Base-by-base conservation (phyloP, 2,888 invertebrate species). In the Trichogramma evanescens region DNA sequence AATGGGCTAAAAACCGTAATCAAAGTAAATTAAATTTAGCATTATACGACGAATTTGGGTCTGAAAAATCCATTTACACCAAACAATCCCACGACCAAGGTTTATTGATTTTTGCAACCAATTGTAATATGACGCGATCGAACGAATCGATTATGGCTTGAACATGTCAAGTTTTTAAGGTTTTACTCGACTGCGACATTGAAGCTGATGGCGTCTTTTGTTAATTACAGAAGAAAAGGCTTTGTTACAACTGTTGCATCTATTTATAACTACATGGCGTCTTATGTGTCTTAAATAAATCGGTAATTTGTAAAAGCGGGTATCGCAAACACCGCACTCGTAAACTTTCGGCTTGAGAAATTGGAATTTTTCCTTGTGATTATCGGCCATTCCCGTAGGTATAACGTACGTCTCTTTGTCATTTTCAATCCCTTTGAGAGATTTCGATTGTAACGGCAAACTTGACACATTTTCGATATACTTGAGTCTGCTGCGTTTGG, bases 291-390 rank as follows among this genome's bases (percentile, higher is more conserved):
- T 50, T 8, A 66, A 38, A 43, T 63, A 65, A 6, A 62, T 1
- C 4, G 40, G 64, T 40, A 58, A 50, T 42, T 63, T 59, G 56
- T 59, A 66, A 45, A 67, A 65, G 26, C 60, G 51, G 6, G 58
- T 66, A 3, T 54, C 26, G 45, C 67, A 66, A 41, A 56, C 65
- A 6, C 62, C 56, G 57, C 67, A 68, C 10, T 65, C 59, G 42
- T 64, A 62, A 0, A 66, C 44, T 5, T 54, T 54, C 1, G 67
- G 66, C 10, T 60, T 51, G 0, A 48, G 38, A 42, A 66, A 66
- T 7, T 58, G 44, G 10, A 54, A 56, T 0, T 60, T 56, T 5
- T 60, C 61, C 5, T 54, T 10, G 7, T 51, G 38, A 26, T 26
- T 26, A 3, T 26, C 26, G 26, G 26, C 26, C 26, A 26, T 26